Conservation (phyloP, 2,797 vertebrate genomes). For the Anguilla obscura region DNA sequence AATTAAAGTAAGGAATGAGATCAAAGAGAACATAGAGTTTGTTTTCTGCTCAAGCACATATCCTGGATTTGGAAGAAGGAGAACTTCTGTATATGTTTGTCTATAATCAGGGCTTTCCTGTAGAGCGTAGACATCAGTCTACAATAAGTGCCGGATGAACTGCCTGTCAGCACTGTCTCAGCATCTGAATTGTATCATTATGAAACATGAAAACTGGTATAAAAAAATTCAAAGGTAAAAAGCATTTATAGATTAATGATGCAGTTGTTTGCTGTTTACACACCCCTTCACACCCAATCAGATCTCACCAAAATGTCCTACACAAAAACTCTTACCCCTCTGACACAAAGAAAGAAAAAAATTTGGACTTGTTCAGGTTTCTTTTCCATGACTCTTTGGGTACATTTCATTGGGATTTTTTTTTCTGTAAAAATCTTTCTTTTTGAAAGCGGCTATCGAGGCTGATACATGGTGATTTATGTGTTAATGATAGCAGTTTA, state of each 20-base stretch:
- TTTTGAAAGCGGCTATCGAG: neutral
- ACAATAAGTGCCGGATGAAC: neutral
- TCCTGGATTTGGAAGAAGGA: neutral
- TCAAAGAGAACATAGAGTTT: neutral
- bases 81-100: neutral
- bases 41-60: neutral
- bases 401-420: neutral
- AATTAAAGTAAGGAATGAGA: neutral
- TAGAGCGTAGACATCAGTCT: neutral
- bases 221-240: neutral
- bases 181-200: neutral
- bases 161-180: neutral
- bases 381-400: neutral
- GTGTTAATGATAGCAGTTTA: neutral
- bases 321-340: neutral
- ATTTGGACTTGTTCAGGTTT: neutral
- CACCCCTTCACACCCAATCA: neutral
- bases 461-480: neutral
- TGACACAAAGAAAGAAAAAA: neutral
- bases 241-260: neutral
- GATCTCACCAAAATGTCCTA: neutral
- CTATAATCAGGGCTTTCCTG: constrained; percentile 11
- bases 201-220: neutral
- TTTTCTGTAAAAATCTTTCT: neutral
- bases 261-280: neutral